Evolutionary conservation across 2,113 vertebrate genomes (phyloP).

Genomic region (Glaucidium brasilianum): DNA sequence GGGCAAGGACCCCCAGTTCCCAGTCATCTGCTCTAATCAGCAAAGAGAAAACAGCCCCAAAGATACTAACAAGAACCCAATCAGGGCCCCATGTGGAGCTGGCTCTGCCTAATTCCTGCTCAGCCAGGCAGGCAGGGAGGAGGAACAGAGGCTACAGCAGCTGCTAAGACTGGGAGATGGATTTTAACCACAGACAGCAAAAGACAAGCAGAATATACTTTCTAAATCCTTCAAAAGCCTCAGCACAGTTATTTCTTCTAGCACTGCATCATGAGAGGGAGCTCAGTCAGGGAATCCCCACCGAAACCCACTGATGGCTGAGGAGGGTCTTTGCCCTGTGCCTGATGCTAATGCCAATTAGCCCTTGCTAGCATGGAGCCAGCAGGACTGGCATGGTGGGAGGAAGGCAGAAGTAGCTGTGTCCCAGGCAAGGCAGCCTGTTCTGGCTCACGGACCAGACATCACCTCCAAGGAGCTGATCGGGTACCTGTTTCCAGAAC

Average conservation of each 20-base stretch:
- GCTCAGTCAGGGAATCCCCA: not conserved
- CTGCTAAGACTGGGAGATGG: not conserved
- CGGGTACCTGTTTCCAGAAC: fast-evolving
- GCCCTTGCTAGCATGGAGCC: not conserved
- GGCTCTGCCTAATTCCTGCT: not conserved
- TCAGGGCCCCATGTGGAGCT: not conserved
- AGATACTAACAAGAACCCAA: not conserved
- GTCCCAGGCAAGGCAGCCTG: not conserved
- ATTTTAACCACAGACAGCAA: not conserved
- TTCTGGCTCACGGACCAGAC: not conserved
- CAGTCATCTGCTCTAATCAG: not conserved
- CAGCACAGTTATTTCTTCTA: not conserved
- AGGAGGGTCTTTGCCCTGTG: not conserved
- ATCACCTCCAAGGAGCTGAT: not conserved
- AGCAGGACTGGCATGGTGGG: not conserved
- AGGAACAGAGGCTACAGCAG: not conserved
- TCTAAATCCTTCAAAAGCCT: not conserved
- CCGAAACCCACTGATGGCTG: not conserved
- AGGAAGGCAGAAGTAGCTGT: not conserved
- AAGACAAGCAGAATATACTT: not conserved
- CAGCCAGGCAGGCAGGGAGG: not conserved
- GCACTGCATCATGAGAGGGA: not conserved
- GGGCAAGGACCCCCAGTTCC: fast-evolving
- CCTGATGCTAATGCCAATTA: not conserved
- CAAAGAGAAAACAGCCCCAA: not conserved